Percentiles rank a stretch among this genome's conserved stretches.
Evolutionary conservation across 2,797 vertebrate genomes (phyloP).

Genomic region (Okamejei kenojei): DNA sequence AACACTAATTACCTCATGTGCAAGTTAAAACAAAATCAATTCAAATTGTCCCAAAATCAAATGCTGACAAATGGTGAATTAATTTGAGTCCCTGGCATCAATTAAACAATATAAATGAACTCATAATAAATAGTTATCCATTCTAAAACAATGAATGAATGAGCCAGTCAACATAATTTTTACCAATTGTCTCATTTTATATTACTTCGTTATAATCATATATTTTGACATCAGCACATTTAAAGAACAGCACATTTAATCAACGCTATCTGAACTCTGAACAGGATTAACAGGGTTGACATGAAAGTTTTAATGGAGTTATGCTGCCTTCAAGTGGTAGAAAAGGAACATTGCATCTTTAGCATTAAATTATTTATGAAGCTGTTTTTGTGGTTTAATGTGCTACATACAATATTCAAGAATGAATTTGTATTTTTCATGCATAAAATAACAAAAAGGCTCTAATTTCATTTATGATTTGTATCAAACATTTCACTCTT

Average conservation of each 20-base stretch:
- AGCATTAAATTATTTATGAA: background rate
- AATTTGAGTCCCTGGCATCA: background rate
- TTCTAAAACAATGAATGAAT: background rate
- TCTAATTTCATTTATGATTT: background rate
- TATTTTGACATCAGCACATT: background rate
- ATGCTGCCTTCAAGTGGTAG: conserved; percentile 10
- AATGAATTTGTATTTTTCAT: background rate
- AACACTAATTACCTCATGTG: background rate
- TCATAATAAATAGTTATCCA: background rate
- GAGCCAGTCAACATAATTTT: background rate
- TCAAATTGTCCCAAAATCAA: conserved; percentile 22
- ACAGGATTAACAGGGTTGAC: background rate
- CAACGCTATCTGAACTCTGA: background rate
- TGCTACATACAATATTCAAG: background rate
- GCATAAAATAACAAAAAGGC: background rate
- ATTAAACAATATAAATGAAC: conserved; percentile 12
- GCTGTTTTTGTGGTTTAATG: background rate
- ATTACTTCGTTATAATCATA: background rate
- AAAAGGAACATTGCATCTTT: background rate
- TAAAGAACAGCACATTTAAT: background rate
- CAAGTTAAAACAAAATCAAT: background rate
- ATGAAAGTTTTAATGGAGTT: background rate
- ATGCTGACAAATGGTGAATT: background rate
- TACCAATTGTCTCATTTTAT: background rate
- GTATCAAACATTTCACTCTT: background rate